A percentile compares a stretch with the other conserved stretches of the same genome.
Conservation (phyloP, 2,113 vertebrate species). For the Hypomesus transpacificus region DNA sequence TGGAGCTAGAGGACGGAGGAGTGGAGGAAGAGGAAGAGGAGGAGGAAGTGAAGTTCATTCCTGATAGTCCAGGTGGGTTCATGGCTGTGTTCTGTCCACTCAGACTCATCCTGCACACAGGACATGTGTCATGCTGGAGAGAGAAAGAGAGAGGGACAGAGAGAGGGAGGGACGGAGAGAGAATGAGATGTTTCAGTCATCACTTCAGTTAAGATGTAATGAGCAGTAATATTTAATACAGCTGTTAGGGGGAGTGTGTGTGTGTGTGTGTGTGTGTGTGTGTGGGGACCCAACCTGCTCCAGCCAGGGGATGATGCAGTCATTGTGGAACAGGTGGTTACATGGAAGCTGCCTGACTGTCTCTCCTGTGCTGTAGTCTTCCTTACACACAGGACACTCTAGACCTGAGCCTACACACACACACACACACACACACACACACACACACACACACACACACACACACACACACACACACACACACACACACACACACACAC, state of each 20-base stretch:
- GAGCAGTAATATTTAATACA: too few relatives aligned
- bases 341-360: slow-evolving; percentile 92
- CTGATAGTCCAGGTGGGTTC: slow-evolving; percentile 91
- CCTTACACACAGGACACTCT: slow-evolving; percentile 98
- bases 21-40: slow-evolving; percentile 73
- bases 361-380: slow-evolving; percentile 90
- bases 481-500: too few relatives aligned
- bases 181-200: too few relatives aligned
- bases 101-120: slow-evolving; percentile 96
- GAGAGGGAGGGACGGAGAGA: neutral
- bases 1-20: slow-evolving; percentile 81
- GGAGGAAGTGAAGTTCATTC: slow-evolving; percentile 91
- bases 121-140: slow-evolving; percentile 95
- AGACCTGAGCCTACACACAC: slow-evolving; percentile 81
- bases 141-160: neutral
- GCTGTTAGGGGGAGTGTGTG: too few relatives aligned
- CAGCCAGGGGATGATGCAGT: slow-evolving; percentile 97
- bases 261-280: neutral
- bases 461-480: slow-evolving; percentile 24
- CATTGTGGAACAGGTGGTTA: slow-evolving; percentile 96
- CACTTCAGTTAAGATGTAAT: too few relatives aligned
- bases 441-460: too few relatives aligned
- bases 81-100: slow-evolving; percentile 97
- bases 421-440: too few relatives aligned
- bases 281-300: slow-evolving; percentile 79